Percentiles rank a stretch among this genome's conserved stretches.
Conservation (phyloP, 2,888 invertebrate species). For the Sesamia inferens region DNA sequence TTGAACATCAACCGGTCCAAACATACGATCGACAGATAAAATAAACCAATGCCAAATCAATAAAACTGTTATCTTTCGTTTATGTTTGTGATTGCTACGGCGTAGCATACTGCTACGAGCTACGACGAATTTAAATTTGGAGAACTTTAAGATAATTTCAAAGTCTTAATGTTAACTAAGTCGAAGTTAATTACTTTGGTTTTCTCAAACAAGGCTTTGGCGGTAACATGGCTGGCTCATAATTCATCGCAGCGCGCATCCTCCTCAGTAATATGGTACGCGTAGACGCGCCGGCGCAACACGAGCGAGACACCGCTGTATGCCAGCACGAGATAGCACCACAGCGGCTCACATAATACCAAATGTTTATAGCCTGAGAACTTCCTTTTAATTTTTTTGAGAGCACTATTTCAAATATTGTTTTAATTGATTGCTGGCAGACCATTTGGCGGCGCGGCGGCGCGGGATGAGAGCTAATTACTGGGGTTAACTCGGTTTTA, state of each 20-base stretch:
- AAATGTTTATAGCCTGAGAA: conserved; percentile 85
- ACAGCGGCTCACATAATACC: conserved; percentile 77
- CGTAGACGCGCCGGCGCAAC: conserved; percentile 88
- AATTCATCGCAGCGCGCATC: conserved; percentile 83
- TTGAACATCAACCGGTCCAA: conserved; percentile 56
- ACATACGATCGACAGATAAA: conserved; percentile 46
- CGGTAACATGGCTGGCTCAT: conserved; percentile 84
- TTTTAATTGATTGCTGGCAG: conserved; percentile 89
- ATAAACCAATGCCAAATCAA: conserved; percentile 54
- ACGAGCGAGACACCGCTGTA: conserved; percentile 70
- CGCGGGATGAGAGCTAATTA: conserved; percentile 80
- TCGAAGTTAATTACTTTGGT: conserved; percentile 88
- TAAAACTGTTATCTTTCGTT: conserved; percentile 39
- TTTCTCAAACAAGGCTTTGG: conserved; percentile 88
- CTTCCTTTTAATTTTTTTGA: conserved; percentile 86
- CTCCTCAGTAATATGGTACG: conserved; percentile 78
- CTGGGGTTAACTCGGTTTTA: conserved; percentile 77
- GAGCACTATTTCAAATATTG: conserved; percentile 89
- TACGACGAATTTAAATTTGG: conserved; percentile 67
- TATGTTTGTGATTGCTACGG: conserved; percentile 58
- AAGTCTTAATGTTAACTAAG: conserved; percentile 84
- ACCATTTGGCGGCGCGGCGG: conserved; percentile 84
- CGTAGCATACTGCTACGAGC: conserved; percentile 69
- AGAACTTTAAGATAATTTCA: conserved; percentile 71
- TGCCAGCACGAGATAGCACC: conserved; percentile 63